These are phyloP conservation scores for Phytoseiulus persimilis DNA, from an alignment of 2,888 invertebrate genomes.

Conservation along the genomic window DNA sequence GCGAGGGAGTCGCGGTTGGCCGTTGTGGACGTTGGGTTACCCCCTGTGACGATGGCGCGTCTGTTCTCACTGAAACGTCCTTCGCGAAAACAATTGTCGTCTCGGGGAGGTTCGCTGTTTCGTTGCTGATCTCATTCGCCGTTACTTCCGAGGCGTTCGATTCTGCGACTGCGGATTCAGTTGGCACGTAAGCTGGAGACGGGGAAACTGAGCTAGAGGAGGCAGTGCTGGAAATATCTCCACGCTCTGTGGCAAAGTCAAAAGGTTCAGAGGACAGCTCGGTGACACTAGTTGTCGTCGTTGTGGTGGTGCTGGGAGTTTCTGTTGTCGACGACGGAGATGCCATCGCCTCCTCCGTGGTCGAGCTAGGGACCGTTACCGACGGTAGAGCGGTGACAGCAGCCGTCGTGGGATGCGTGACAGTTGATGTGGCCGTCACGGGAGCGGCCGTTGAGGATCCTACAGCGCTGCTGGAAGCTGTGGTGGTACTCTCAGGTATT, in stretches of 20 bases:
- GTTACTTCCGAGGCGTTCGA: slow-evolving; percentile 9
- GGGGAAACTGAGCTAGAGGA: neutral
- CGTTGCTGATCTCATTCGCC: slow-evolving; percentile 22
- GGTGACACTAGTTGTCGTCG: neutral
- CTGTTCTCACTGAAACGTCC: neutral
- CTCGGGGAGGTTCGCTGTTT: slow-evolving; percentile 9
- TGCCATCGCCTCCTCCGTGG: neutral
- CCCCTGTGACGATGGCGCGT: neutral
- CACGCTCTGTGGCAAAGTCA: neutral
- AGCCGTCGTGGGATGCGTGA: neutral
- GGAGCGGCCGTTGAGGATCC: neutral
- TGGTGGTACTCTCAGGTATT: neutral
- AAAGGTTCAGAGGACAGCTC: neutral
- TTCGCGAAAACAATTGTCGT: neutral
- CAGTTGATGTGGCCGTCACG: neutral
- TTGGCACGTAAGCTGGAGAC: slow-evolving; percentile 26
- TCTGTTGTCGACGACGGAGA: neutral
- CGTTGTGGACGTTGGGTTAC: neutral
- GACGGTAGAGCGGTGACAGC: neutral
- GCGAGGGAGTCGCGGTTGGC: neutral
- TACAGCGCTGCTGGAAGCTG: neutral
- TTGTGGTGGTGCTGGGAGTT: neutral
- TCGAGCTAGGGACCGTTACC: neutral
- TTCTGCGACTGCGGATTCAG: neutral
- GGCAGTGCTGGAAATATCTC: neutral